Evolutionary conservation across 1,140 invertebrate species (phyloP).

Genomic region (Maconellicoccus hirsutus): DNA sequence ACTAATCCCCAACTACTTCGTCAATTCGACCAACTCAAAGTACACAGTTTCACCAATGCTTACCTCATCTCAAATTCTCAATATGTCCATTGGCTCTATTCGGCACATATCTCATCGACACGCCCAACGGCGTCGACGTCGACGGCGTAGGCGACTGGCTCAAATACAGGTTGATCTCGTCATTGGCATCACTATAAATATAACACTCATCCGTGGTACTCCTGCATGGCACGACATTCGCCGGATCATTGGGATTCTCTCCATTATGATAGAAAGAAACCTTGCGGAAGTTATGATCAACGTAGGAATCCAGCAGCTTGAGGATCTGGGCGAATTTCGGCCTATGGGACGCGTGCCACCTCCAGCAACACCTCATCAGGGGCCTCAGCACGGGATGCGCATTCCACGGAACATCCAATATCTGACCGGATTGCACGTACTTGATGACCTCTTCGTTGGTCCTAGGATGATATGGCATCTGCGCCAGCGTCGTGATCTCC

Average conservation of each 20-base stretch:
- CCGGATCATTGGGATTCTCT: not conserved
- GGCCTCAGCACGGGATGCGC: slow-evolving; percentile 80
- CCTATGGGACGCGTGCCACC: slow-evolving; percentile 54
- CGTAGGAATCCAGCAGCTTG: slow-evolving; percentile 44
- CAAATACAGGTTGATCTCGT: slow-evolving; percentile 1
- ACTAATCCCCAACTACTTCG: too few species aligned
- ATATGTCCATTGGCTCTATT: not conserved
- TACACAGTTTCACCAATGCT: not conserved
- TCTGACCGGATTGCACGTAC: slow-evolving; percentile 79
- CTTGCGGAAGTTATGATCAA: slow-evolving; percentile 27
- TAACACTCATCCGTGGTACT: not conserved
- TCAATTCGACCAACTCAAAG: too few species aligned
- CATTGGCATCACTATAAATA: not conserved
- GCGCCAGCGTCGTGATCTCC: slow-evolving; percentile 98
- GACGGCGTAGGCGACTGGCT: slow-evolving; percentile 1
- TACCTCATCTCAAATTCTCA: not conserved
- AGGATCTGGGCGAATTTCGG: slow-evolving; percentile 79
- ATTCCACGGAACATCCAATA: slow-evolving; percentile 73
- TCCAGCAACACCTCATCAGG: slow-evolving; percentile 83
- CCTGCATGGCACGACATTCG: slow-evolving; percentile 1
- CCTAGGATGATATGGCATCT: slow-evolving; percentile 83
- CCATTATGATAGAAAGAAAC: slow-evolving; percentile 8
- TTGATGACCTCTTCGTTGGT: slow-evolving; percentile 62
- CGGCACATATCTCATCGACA: not conserved
- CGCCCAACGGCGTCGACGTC: not conserved